A percentile compares a stretch with the other conserved stretches of the same genome.
Conservation (phyloP, 53 echinoderm and acorn worm species). For the Holothuria leucospilota region DNA sequence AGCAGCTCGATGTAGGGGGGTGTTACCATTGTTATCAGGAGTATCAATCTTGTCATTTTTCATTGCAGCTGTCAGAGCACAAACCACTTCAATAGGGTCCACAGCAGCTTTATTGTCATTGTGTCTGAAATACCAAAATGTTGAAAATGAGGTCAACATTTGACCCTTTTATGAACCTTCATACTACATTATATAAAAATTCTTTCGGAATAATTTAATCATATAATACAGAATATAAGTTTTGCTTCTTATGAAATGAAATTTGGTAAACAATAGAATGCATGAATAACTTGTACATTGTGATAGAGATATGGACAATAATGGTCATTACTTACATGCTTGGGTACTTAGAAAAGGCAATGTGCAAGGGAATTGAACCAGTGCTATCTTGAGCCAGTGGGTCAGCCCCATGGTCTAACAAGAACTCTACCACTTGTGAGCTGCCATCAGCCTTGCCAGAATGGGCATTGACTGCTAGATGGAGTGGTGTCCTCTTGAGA, state of each 20-base stretch:
- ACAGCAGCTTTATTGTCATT: constrained; percentile 63
- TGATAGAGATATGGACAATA: too few relatives aligned
- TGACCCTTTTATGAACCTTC: too few relatives aligned
- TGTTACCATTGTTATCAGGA: constrained; percentile 84
- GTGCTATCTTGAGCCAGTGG: constrained; percentile 75
- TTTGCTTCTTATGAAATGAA: too few relatives aligned
- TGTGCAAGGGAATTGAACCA: constrained; percentile 84
- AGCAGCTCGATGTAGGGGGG: constrained; percentile 91
- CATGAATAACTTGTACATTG: too few relatives aligned
- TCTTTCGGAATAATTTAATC: too few relatives aligned
- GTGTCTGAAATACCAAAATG: constrained; percentile 33
- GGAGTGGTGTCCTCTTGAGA: constrained; percentile 79
- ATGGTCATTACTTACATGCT: constrained; percentile 18
- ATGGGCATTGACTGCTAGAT: constrained; percentile 88
- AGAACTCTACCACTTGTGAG: constrained; percentile 74
- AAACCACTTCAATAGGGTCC: constrained; percentile 94
- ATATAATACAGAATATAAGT: too few relatives aligned
- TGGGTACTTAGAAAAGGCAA: constrained; percentile 40
- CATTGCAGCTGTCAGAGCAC: constrained; percentile 79
- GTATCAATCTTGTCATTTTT: constrained; percentile 68
- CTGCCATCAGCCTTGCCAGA: constrained; percentile 80
- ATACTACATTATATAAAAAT: too few relatives aligned
- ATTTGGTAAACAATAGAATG: too few relatives aligned
- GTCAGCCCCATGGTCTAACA: constrained; percentile 86
- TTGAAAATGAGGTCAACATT: not conserved